phyloP scores from a whole-genome alignment of 2,797 vertebrate species.

The Varecia variegata region DNA sequence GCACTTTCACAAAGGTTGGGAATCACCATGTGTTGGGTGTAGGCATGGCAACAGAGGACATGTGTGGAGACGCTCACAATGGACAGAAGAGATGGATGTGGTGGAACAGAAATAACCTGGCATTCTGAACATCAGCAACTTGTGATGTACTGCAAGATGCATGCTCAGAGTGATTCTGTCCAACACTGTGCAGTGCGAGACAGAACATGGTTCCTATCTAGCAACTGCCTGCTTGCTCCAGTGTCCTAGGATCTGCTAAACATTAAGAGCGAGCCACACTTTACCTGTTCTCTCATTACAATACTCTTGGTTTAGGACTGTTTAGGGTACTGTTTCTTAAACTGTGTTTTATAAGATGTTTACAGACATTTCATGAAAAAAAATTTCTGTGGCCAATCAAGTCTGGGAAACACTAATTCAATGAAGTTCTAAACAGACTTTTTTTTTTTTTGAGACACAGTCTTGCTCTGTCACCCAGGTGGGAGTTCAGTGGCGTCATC shows the following conservation, averaged over 20 bases:
- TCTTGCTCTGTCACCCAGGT: background rate
- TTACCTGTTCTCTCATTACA: background rate
- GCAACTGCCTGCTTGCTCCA: background rate
- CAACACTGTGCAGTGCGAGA: background rate
- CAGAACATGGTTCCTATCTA: background rate
- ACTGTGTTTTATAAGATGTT: slow-evolving; percentile 43
- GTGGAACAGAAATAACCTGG: background rate
- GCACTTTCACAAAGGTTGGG: slow-evolving; percentile 52
- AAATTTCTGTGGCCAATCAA: background rate
- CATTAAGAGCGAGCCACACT: background rate
- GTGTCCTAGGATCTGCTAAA: background rate
- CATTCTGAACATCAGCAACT: background rate
- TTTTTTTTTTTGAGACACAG: background rate
- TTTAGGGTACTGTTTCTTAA: background rate
- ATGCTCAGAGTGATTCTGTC: background rate
- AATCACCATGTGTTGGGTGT: slow-evolving; percentile 26
- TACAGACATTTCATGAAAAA: background rate
- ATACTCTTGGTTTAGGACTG: background rate
- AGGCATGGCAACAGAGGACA: slow-evolving; percentile 4
- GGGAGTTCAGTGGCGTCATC: background rate
- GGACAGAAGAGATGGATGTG: background rate
- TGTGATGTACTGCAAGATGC: background rate
- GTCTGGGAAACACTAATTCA: background rate
- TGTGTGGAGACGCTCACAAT: background rate
- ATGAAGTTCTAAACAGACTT: background rate